Conservation (phyloP, 2,113 vertebrate genomes). For the Oncorhynchus gorbuscha region DNA sequence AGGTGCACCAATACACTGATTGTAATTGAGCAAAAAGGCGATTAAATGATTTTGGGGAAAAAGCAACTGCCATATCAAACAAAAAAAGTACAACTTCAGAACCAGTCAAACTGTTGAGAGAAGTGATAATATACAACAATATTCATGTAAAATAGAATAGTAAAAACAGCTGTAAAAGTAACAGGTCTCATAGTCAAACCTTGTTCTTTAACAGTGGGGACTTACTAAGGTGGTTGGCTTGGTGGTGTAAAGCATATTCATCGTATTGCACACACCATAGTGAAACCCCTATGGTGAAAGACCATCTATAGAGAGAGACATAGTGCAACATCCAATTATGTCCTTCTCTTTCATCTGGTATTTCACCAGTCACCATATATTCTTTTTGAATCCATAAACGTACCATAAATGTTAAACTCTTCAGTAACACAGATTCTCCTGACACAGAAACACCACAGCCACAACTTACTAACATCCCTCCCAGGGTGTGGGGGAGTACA, state of each 20-base stretch:
- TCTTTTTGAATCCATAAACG: conserved; percentile 8
- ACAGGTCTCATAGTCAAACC: conserved; percentile 26
- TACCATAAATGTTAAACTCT: neutral
- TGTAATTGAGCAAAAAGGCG: conserved; percentile 56
- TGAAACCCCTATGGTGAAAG: neutral
- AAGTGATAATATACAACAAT: conserved; percentile 44
- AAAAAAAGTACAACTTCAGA: conserved; percentile 32
- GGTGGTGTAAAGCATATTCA: too few species aligned
- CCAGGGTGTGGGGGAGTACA: neutral
- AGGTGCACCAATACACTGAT: conserved; percentile 61
- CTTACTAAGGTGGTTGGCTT: conserved; percentile 12
- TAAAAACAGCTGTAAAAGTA: conserved; percentile 26
- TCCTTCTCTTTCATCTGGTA: conserved; percentile 11
- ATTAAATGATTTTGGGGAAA: conserved; percentile 50
- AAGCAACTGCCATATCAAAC: conserved; percentile 42
- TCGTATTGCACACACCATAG: neutral
- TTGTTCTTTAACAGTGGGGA: conserved; percentile 37
- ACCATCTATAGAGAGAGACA: neutral
- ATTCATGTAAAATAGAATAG: conserved; percentile 37
- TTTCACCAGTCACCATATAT: neutral
- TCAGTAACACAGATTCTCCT: conserved; percentile 13
- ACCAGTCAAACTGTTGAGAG: conserved; percentile 60
- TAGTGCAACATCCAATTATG: neutral
- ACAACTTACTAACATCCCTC: neutral
- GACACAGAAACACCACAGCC: neutral